These are phyloP conservation scores for Styela plicata DNA, from an alignment of 23 tunicate species.

Conservation along the genomic window DNA sequence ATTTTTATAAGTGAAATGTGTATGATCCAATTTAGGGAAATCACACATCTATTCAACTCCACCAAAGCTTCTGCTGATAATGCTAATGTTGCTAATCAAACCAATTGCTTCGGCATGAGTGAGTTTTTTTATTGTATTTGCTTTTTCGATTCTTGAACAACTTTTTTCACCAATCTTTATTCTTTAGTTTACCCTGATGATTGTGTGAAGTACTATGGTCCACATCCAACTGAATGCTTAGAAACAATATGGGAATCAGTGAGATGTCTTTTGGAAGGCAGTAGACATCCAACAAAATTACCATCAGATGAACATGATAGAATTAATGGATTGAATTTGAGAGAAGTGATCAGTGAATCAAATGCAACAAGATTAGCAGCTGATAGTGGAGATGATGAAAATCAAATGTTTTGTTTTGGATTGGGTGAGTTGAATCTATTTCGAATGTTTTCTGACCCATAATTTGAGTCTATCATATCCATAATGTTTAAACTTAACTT, in stretches of 20 bases:
- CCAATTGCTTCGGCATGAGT: conserved; percentile 34
- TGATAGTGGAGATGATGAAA: background rate
- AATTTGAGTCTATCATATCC: background rate
- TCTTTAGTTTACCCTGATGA: conserved; percentile 2
- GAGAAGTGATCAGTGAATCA: conserved; percentile 4
- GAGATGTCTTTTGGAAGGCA: conserved; percentile 1
- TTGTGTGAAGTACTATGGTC: conserved; percentile 33
- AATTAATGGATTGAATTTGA: background rate
- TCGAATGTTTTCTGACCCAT: too few species aligned
- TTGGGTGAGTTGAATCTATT: background rate
- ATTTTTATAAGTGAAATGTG: too few species aligned
- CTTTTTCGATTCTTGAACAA: too few species aligned
- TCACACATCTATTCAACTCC: background rate
- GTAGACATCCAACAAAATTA: background rate
- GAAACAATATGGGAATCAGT: conserved; percentile 28
- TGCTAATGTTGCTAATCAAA: conserved; percentile 5
- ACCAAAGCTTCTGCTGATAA: background rate
- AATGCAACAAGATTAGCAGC: background rate
- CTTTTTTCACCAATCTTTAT: too few species aligned
- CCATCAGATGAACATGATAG: background rate
- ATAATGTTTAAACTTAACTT: background rate
- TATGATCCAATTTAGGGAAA: too few species aligned
- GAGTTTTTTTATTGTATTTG: too few species aligned
- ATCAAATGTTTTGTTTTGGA: conserved; percentile 19
- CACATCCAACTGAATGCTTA: conserved; percentile 23